A percentile compares a stretch with the other conserved stretches of the same genome.
Evolutionary conservation across 2,113 vertebrate genomes (phyloP).

Genomic region (Heliornis fulica): DNA sequence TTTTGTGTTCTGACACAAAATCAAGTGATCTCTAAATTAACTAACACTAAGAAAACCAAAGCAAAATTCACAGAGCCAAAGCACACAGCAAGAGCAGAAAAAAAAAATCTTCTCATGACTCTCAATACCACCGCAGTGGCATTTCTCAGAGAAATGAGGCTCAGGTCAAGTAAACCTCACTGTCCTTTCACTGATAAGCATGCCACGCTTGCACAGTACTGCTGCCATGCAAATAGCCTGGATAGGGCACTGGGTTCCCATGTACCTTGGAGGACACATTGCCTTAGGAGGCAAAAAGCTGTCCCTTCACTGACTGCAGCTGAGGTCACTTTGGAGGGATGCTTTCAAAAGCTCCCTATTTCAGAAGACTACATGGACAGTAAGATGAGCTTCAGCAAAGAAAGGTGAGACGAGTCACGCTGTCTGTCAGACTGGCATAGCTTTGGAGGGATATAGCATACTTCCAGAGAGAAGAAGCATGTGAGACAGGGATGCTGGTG

Average conservation of each 20-base stretch:
- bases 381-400: background rate
- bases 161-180: accelerated
- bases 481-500: background rate
- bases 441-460: background rate
- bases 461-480: background rate
- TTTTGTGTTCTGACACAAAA: background rate
- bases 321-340: background rate
- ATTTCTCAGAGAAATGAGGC: background rate
- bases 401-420: background rate
- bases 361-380: background rate
- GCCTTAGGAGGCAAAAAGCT: background rate
- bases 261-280: background rate
- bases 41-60: background rate
- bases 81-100: background rate
- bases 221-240: background rate
- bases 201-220: background rate
- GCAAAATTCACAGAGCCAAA: background rate
- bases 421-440: background rate
- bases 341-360: background rate
- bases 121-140: background rate
- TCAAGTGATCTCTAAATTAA: background rate
- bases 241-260: accelerated
- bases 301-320: background rate
- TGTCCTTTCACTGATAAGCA: background rate
- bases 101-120: background rate